Percentiles rank a stretch among this genome's conserved stretches.
These are phyloP conservation scores for Latrodectus geometricus DNA, from an alignment of 1,140 invertebrate genomes.

Conservation along the genomic window DNA sequence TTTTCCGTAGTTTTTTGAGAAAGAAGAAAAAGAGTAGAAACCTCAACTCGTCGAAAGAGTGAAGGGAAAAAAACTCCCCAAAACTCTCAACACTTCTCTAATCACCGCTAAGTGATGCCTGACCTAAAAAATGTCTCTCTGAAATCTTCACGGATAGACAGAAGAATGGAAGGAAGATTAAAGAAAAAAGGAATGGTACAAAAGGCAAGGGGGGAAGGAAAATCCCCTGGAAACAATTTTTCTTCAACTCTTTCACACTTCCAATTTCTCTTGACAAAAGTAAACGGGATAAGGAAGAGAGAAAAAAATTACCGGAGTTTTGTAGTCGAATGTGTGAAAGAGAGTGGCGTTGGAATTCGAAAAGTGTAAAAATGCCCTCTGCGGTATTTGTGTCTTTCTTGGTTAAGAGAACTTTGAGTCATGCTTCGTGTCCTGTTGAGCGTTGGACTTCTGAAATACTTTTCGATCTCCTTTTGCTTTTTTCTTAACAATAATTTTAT, in stretches of 20 bases:
- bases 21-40: not conserved
- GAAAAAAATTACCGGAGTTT: not conserved
- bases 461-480: not conserved
- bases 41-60: not conserved
- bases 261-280: slow-evolving; percentile 1
- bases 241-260: not conserved
- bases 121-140: not conserved
- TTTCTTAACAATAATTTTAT: too few relatives aligned
- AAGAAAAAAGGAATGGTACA: not conserved
- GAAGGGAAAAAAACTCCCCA: not conserved
- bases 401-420: not conserved
- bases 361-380: not conserved
- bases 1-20: not conserved
- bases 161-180: not conserved
- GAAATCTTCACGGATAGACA: not conserved
- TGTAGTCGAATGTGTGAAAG: not conserved
- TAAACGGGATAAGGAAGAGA: not conserved
- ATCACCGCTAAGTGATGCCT: slow-evolving; percentile 18
- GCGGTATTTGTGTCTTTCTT: not conserved
- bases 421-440: not conserved
- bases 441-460: not conserved
- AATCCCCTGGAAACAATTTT: not conserved
- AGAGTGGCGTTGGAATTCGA: not conserved
- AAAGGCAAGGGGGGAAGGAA: not conserved
- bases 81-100: slow-evolving; percentile 13